phyloP scores from a whole-genome alignment of 2,888 invertebrate genomes.

The Drepana falcataria region DNA sequence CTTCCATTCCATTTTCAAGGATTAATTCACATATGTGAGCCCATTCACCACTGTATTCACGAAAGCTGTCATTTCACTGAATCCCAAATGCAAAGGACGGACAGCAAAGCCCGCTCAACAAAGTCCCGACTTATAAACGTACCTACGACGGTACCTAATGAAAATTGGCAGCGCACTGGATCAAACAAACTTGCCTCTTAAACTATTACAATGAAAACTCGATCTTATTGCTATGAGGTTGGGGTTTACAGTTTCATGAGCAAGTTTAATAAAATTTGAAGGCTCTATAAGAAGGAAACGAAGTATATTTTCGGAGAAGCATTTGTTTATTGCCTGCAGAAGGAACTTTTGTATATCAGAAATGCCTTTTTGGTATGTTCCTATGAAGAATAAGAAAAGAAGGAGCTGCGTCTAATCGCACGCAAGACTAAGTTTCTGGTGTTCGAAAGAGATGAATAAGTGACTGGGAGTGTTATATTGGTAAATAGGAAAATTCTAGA shows the following conservation, averaged over 20 bases:
- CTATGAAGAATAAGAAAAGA: no score
- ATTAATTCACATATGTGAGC: constrained; percentile 33
- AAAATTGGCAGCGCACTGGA: constrained; percentile 70
- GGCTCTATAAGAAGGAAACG: neutral
- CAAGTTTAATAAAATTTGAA: neutral
- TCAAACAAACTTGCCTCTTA: constrained; percentile 46
- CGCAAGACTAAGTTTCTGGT: no score
- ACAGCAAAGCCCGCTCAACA: constrained; percentile 36
- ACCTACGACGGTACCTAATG: constrained; percentile 57
- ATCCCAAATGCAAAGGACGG: constrained; percentile 55
- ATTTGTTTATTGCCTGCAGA: constrained; percentile 11
- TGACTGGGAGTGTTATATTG: no score
- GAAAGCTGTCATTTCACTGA: constrained; percentile 47
- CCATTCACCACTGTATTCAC: constrained; percentile 32
- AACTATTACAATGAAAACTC: constrained; percentile 4
- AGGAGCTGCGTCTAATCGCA: no score
- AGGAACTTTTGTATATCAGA: neutral
- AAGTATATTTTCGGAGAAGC: constrained; percentile 10
- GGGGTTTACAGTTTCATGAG: neutral
- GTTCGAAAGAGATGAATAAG: no score
- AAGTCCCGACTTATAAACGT: constrained; percentile 50
- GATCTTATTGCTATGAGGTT: neutral
- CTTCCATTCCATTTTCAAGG: constrained; percentile 30
- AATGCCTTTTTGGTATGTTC: no score
- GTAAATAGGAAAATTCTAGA: no score